Evolutionary conservation across 2,888 invertebrate genomes (phyloP).

Genomic region (Phengaris arion): DNA sequence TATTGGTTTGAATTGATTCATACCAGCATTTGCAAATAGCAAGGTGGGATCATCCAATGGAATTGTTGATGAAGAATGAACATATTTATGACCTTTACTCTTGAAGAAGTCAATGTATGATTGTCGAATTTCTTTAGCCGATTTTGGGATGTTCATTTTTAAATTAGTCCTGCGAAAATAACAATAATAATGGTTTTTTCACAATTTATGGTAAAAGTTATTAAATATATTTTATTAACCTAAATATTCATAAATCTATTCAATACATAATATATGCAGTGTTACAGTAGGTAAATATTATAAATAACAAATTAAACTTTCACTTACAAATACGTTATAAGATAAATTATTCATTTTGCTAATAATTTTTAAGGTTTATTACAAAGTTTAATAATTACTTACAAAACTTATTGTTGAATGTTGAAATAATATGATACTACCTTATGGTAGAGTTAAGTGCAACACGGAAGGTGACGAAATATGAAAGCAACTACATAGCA

Average conservation of each 20-base stretch:
- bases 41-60: conserved; percentile 98
- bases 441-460: conserved; percentile 2
- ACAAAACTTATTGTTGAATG: no score
- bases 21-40: conserved; percentile 98
- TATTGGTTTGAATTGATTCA: conserved; percentile 99
- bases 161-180: conserved; percentile 37
- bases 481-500: conserved; percentile 4
- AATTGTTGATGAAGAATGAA: conserved; percentile 98
- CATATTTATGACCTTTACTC: conserved; percentile 92
- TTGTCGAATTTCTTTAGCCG: conserved; percentile 89
- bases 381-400: no score
- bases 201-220: neutral
- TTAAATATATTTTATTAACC: neutral
- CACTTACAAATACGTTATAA: no score
- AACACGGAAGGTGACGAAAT: conserved; percentile 10
- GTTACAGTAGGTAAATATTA: no score
- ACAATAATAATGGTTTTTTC: conserved; percentile 5
- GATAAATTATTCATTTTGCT: no score
- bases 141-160: conserved; percentile 79
- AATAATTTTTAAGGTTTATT: no score
- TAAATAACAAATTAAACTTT: no score
- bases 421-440: neutral
- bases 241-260: neutral
- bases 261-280: no score
- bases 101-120: conserved; percentile 95